Evolutionary conservation across 2,797 vertebrate species (phyloP), one percentile per base, ranked within the genome.

Genomic region (Gadopsis bispinosus): DNA sequence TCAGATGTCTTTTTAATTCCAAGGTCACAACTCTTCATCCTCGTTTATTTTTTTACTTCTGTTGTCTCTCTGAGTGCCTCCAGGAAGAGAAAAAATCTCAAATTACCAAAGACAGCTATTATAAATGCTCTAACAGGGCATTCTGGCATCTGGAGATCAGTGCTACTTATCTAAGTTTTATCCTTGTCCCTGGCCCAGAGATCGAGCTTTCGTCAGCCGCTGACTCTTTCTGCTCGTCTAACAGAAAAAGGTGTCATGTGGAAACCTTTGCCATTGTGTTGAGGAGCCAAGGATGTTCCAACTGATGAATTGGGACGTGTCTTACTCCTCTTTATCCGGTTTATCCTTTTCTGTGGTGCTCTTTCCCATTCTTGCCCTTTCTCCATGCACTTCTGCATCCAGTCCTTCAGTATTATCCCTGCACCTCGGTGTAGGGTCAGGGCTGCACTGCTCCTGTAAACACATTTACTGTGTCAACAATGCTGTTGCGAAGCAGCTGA

Each of bases 381-480:
- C 77, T 81, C 73, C 64, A 64, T 77, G 88, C 85, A 76, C 77
- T 73, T 79, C 53, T 74, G 78, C 77, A 67, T 68, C 59, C 69
- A 79, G 59, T 61, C 39, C 77, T 62, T 81, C 77, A 65, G 80
- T 79, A 75, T 90, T 88, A 85, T 84, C 71, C 83, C 63, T 66
- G 81, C 82, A 77, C 77, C 87, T 84, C 73, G 13, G 79, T 31
- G 81, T 41, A 55, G 79, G 88, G 91, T 92, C 91, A 91, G 77
- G 79, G 81, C 84, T 69, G 67, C 78, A 56, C 76, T 65, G 63
- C 87, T 88, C 83, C 89, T 80, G 86, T 88, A 90, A 93, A 93
- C 89, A 87, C 87, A 88, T 92, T 91, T 91, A 92, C 88, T 91
- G 89, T 93, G 93, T 93, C 91, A 91, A 91, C 88, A 90, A 74